Evolutionary conservation across 2,888 invertebrate species (phyloP), one percentile per base, ranked within the genome.

Genomic region (Micropterix aruncella): DNA sequence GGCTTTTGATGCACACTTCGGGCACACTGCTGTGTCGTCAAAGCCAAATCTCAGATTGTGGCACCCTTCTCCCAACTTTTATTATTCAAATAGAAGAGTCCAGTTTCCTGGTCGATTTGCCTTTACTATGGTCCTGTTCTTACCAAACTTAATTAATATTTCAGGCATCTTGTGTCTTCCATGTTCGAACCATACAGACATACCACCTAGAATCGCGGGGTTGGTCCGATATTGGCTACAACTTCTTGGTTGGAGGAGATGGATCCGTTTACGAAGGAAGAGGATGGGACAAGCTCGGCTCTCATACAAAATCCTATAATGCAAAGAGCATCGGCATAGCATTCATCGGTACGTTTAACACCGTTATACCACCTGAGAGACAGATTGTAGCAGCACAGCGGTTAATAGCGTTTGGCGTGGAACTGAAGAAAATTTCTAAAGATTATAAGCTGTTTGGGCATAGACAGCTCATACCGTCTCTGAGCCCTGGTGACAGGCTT

Each of bases 241-340:
- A 84, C 56, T 90, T 86, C 52, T 61, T 89, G 2, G 74, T 89
- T 2, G 88, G 85, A 1, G 86, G 85, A 3, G 86, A 87, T 55
- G 87, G 86, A 0, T 70, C 75, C 5, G 80, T 78, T 0, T 87
- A 85, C 57, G 75, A 73, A 50, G 86, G 83, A 1, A 75, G 86
- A 3, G 83, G 83, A 1, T 89, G 88, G 88, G 74, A 79, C 50
- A 60, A 62, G 46, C 65, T 76, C 38, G 88, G 87, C 0, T 80
- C 86, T 0, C 86, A 87, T 54, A 74, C 84, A 0, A 70, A 70
- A 38, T 70, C 77, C 38, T 83, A 75, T 56, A 85, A 86, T 56
- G 59, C 59, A 12, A 68, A 61, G 42, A 82, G 83, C 54, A 73
- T 86, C 19, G 82, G 80, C 2, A 75, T 87, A 5, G 79, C 79